phyloP scores from a whole-genome alignment of 1,140 invertebrate genomes.

The Apocrypta bakeri region DNA sequence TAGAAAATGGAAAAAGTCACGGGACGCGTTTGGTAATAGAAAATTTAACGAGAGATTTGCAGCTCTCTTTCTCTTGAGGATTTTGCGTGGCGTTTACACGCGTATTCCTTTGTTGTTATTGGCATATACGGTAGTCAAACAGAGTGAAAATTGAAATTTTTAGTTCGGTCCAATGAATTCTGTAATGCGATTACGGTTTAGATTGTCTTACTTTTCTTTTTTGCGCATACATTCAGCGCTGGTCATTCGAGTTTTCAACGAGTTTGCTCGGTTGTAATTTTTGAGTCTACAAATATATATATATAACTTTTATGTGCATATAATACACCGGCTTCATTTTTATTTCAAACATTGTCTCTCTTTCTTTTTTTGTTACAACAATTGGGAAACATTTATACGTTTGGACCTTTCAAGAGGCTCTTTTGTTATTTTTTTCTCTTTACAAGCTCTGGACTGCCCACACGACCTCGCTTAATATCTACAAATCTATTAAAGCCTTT shows the following conservation, averaged over 20 bases:
- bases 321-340: background rate
- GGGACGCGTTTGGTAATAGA: background rate
- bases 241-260: slow-evolving; percentile 42
- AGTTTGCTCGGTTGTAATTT: slow-evolving; percentile 22
- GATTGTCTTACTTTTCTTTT: slow-evolving; percentile 42
- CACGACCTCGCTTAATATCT: too few relatives aligned
- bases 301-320: background rate
- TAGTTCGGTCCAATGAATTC: slow-evolving; percentile 25
- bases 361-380: background rate
- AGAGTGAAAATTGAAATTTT: slow-evolving; percentile 38
- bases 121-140: slow-evolving; percentile 33
- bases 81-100: background rate
- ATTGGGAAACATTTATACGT: slow-evolving; percentile 19
- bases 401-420: background rate
- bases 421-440: background rate
- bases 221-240: background rate
- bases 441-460: background rate
- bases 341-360: background rate
- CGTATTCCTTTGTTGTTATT: slow-evolving; percentile 21
- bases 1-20: too few relatives aligned
- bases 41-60: slow-evolving; percentile 9
- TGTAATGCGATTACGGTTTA: slow-evolving; percentile 36
- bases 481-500: background rate
- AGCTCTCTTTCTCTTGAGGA: background rate
- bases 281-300: background rate